phyloP scores from a whole-genome alignment of 2,888 invertebrate species.

The Atethmia centrago region DNA sequence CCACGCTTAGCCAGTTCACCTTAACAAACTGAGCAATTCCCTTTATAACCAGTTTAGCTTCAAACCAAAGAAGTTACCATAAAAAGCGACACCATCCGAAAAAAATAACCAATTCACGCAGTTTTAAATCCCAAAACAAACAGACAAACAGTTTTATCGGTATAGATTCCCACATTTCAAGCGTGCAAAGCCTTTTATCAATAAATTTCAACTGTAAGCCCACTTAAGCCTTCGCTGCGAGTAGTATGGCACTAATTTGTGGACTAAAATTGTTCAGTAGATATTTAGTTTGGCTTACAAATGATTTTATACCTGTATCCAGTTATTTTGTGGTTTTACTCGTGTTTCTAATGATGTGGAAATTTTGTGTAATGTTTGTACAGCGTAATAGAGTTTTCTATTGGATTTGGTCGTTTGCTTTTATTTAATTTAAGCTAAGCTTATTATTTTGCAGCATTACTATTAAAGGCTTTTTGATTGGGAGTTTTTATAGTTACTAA shows the following conservation, averaged over 20 bases:
- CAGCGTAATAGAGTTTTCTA: background rate
- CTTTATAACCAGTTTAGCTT: background rate
- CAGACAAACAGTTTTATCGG: conserved; percentile 61
- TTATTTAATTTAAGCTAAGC: background rate
- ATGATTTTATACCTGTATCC: conserved; percentile 59
- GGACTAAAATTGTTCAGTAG: conserved; percentile 62
- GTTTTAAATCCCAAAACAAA: conserved; percentile 44
- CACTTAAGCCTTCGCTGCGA: conserved; percentile 67
- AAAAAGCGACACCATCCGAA: conserved; percentile 11
- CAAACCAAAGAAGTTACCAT: background rate
- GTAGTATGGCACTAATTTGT: conserved; percentile 71
- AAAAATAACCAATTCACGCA: conserved; percentile 25
- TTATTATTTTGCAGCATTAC: too few species aligned
- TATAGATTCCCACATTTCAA: conserved; percentile 69
- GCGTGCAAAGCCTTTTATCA: conserved; percentile 72
- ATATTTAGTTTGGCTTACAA: conserved; percentile 60
- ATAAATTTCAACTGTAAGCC: conserved; percentile 74
- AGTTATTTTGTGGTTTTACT: conserved; percentile 21
- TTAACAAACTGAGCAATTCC: too few species aligned
- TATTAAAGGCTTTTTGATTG: too few species aligned
- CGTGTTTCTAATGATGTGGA: conserved; percentile 16
- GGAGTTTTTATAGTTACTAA: too few species aligned
- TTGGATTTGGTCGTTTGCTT: background rate
- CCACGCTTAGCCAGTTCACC: too few species aligned
- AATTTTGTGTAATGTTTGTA: background rate